These are phyloP conservation scores for Cryptosula pallasiana DNA, from an alignment of 2,888 invertebrate species.

Conservation along the genomic window DNA sequence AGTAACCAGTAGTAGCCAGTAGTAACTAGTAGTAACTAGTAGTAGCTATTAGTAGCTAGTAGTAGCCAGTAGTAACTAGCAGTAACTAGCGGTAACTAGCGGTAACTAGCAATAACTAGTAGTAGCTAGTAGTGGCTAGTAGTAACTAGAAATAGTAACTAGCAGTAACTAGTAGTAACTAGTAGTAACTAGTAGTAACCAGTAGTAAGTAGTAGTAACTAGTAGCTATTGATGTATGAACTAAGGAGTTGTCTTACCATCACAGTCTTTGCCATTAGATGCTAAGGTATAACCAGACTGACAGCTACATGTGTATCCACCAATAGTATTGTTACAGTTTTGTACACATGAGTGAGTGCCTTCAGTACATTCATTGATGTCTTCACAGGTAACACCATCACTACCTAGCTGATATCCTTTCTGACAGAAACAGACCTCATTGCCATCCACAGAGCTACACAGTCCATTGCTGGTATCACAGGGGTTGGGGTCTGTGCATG, in stretches of 20 bases:
- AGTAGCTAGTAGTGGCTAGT: too few relatives aligned
- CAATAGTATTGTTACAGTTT: slow-evolving; percentile 6
- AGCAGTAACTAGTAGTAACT: background rate
- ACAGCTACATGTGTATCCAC: slow-evolving; percentile 19
- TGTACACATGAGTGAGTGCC: slow-evolving; percentile 7
- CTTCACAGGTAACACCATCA: slow-evolving; percentile 18
- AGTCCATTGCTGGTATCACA: slow-evolving; percentile 5
- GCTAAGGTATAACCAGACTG: background rate
- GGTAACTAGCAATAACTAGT: too few relatives aligned
- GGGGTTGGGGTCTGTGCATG: background rate
- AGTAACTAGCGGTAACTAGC: too few relatives aligned
- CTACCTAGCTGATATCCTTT: background rate
- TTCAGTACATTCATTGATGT: background rate
- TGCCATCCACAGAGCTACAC: background rate
- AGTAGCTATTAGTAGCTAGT: too few relatives aligned
- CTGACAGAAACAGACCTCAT: background rate
- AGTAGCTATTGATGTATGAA: background rate
- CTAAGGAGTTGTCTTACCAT: background rate
- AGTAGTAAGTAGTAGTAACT: background rate
- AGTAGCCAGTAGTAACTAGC: too few relatives aligned
- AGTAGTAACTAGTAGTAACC: background rate
- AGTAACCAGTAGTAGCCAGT: too few relatives aligned
- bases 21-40: too few relatives aligned
- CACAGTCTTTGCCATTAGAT: background rate
- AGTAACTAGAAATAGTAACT: background rate